Conservation (phyloP, 2,797 vertebrate species). For the Melanotaenia pygmaea region DNA sequence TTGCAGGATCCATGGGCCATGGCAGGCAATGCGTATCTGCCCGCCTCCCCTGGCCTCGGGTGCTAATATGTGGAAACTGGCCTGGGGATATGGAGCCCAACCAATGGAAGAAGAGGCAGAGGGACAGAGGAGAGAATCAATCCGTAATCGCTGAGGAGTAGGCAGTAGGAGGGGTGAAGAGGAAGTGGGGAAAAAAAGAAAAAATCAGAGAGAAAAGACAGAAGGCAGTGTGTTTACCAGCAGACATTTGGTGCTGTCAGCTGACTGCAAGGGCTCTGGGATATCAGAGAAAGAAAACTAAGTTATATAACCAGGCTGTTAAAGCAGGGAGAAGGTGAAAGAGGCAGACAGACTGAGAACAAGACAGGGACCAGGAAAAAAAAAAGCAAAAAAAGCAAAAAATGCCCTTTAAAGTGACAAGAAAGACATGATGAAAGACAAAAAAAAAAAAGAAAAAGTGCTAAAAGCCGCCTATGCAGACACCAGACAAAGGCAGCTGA, state of each 20-base stretch:
- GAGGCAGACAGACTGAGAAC: conserved; percentile 61
- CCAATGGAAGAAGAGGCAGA: conserved; percentile 80
- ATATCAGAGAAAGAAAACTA: conserved; percentile 74
- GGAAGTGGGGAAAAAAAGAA: conserved; percentile 37
- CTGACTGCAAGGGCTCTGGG: conserved; percentile 78
- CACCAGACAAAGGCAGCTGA: conserved; percentile 43
- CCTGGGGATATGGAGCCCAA: conserved; percentile 80
- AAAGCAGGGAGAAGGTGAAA: conserved; percentile 56
- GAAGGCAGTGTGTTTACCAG: conserved; percentile 78
- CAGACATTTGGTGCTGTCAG: conserved; percentile 80
- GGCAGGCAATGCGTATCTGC: conserved; percentile 86
- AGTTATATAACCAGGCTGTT: conserved; percentile 82
- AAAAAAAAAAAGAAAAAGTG: conserved; percentile 47
- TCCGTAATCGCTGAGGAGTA: conserved; percentile 80
- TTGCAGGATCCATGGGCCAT: conserved; percentile 80
- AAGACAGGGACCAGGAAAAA: conserved; percentile 47
- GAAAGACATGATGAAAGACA: conserved; percentile 64
- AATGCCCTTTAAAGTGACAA: conserved; percentile 71
- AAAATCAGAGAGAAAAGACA: conserved; percentile 63
- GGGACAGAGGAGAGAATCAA: conserved; percentile 82
- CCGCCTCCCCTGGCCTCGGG: conserved; percentile 83
- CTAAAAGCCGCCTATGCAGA: conserved; percentile 33
- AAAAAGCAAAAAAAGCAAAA: conserved; percentile 24
- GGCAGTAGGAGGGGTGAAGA: conserved; percentile 57
- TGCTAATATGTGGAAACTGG: conserved; percentile 87